Evolutionary conservation across 2,888 invertebrate genomes (phyloP).

Genomic region (Mactromeris polynyma): DNA sequence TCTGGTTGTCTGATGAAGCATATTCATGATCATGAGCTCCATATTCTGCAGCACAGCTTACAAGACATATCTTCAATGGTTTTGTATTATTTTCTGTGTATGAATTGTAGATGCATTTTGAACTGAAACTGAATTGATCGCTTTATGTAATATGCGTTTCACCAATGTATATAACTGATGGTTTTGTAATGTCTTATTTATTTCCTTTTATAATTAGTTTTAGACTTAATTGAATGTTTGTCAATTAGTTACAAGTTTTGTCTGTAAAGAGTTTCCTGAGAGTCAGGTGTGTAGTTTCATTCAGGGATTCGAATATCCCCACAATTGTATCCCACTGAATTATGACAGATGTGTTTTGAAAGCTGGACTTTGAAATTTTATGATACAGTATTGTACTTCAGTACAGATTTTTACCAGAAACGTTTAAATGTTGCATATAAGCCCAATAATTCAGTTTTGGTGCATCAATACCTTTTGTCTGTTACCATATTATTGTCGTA

Average conservation of each 20-base stretch:
- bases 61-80: neutral
- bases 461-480: too few species aligned
- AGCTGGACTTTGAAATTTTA: neutral
- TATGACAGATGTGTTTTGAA: neutral
- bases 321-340: neutral
- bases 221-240: neutral
- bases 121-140: too few species aligned
- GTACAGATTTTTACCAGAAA: neutral
- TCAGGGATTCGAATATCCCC: neutral
- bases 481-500: too few species aligned
- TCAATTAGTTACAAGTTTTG: neutral
- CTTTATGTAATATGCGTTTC: neutral
- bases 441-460: too few species aligned
- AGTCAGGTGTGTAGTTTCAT: neutral
- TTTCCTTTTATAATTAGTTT: neutral
- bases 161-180: neutral
- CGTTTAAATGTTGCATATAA: neutral
- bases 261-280: neutral
- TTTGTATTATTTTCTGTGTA: neutral
- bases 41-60: slow-evolving; percentile 5
- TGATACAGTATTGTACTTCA: neutral
- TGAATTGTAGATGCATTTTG: neutral
- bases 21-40: neutral
- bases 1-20: neutral
- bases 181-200: neutral